Percentiles rank a stretch among this genome's conserved stretches.
phyloP scores from a whole-genome alignment of 2,797 vertebrate species.

The Sparus aurata region DNA sequence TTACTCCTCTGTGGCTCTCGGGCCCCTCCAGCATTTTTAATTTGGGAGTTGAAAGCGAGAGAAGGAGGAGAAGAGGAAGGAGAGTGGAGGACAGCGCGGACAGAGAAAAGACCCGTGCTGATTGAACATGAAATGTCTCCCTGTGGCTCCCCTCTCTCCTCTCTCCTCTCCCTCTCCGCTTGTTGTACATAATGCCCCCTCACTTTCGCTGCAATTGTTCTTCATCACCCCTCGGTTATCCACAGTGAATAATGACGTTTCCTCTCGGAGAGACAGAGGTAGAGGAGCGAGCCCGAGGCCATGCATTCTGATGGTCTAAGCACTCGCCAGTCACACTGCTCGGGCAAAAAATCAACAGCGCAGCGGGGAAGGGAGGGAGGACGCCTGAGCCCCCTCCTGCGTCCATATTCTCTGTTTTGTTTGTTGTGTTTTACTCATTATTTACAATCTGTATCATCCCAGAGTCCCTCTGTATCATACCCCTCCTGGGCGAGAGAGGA shows the following conservation, averaged over 20 bases:
- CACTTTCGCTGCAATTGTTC: constrained; percentile 63
- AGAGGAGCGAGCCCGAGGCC: constrained; percentile 68
- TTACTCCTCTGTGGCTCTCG: constrained; percentile 76
- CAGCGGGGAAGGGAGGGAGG: constrained; percentile 3
- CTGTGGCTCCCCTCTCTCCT: constrained; percentile 55
- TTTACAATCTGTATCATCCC: constrained; percentile 65
- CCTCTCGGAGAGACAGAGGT: constrained; percentile 58
- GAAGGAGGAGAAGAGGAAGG: constrained; percentile 17
- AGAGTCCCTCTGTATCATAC: constrained; percentile 20
- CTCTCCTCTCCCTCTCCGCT: constrained; percentile 44
- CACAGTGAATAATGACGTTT: constrained; percentile 76
- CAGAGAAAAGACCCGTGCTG: constrained; percentile 33
- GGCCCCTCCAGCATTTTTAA: constrained; percentile 56
- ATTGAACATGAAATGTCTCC: constrained; percentile 72
- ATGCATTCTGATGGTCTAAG: constrained; percentile 75
- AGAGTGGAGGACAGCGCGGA: constrained; percentile 23
- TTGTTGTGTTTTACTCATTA: constrained; percentile 65
- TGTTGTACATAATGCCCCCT: constrained; percentile 65
- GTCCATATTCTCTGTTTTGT: constrained; percentile 50
- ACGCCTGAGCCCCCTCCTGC: constrained; percentile 7
- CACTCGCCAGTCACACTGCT: constrained; percentile 57
- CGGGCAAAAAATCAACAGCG: constrained; percentile 59
- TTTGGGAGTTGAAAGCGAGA: constrained; percentile 28
- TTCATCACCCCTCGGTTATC: constrained; percentile 72
- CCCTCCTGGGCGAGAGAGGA: background rate